Evolutionary conservation across 1,140 invertebrate species (phyloP), one percentile per base, ranked within the genome.

Genomic region (Cydia pomonella): DNA sequence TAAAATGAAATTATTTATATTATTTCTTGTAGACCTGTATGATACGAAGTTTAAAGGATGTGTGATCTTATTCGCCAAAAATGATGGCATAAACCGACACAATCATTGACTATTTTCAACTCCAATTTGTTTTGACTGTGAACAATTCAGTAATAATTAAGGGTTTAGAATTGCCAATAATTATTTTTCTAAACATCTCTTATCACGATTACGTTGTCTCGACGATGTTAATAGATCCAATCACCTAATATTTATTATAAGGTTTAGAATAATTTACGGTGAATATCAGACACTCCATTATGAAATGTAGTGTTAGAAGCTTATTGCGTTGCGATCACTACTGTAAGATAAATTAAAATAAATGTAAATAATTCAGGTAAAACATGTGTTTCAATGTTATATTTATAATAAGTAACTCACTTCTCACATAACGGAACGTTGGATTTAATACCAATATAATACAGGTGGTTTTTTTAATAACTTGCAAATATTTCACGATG

Each of bases 201-300:
- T 7, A 33, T 18, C 29, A 38, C 33, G 29, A 27, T 38, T 69
- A 6, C 10, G 12, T 69, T 38, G 29, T 38, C 27, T 33, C 18
- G 64, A 38, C 10, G 23, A 25, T 73, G 72, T 50, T 29, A 53
- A 73, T 73, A 47, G 41, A 73, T 73, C 3, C 25, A 47, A 47
- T 76, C 78, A 44, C 76, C 59, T 79, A 80, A 90, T 90, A 90
- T 90, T 87, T 88, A 83, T 83, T 76, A 53, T 73, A 88, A 87
- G 85, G 66, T 79, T 73, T 87, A 87, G 84, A 75, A 80, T 84
- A 84, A 82, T 80, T 53, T 69, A 47, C 83, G 76, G 83, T 79
- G 84, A 83, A 80, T 76, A 33, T 69, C 64, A 69, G 64, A 33
- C 64, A 33, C 64, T 69, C 64, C 64, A 69, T 69, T 69, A 38